Base-by-base conservation (phyloP, 2,888 invertebrate species). In the Metellina segmentata region DNA sequence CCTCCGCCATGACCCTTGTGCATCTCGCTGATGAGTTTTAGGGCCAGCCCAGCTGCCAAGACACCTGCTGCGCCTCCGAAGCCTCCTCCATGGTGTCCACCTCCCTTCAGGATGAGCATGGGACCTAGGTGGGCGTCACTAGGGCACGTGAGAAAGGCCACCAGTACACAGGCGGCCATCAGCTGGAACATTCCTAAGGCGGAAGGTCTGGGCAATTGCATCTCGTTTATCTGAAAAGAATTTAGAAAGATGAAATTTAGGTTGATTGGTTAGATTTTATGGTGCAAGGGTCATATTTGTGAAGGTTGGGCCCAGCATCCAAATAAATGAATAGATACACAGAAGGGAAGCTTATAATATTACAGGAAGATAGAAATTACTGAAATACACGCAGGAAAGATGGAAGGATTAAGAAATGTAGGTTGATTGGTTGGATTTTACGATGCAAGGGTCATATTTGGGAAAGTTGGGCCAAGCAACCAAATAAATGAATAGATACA, bases 31-130 rank as follows among this genome's bases (percentile, higher is more conserved):
- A 90, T n/a, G 0, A 85, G 49, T 19, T 90, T 83, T 11, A 90
- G 13, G 7, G 78, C 71, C 13, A 90, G 34, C 8, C 89, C 89
- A 6, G 85, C 89, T 9, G 89, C 89, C 6, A 90, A 72, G 16
- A 90, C 48, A 13, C 83, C 61, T 20, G 83, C 78, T 0, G 85
- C 89, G 1, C 71, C 83, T 78, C 71, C 81, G 7, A 71, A 78
- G 8, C 85, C 79, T 34, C 34, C 71, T 4, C 89, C 89, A 20
- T 51, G 61, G 7, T 52, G 51, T 9, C 75, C 75, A 7, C 74
- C 70, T 16, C 82, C 78, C 20, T 77, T 77, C 13, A 75, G 53
- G 48, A 83, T 85, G 20, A 90, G 51, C 51, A 90, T 77, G n/a
- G 69, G 81, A 0, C 74, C 75, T 20, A 70, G 77, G 8, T 79